Evolutionary conservation across 1,140 invertebrate species (phyloP).

Genomic region (Caenorhabditis brenneri): DNA sequence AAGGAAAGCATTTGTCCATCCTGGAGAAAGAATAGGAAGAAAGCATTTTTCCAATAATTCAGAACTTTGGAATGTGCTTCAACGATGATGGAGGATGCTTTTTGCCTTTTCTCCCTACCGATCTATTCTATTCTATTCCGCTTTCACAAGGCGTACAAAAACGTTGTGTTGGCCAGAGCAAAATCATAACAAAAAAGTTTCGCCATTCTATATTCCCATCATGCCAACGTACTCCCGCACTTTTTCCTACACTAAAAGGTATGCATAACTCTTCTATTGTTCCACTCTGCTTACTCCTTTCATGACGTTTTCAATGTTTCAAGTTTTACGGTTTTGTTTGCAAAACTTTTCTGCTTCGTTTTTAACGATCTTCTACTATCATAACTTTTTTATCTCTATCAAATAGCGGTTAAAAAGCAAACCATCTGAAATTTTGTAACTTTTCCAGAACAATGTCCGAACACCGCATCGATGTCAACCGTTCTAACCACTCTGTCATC

Average conservation of each 20-base stretch:
- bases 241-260: conserved; percentile 10
- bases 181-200: background rate
- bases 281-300: background rate
- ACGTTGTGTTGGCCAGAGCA: background rate
- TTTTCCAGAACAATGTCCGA: conserved; percentile 38
- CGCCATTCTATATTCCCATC: background rate
- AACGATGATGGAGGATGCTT: conserved; percentile 6
- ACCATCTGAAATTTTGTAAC: background rate
- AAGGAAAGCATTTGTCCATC: background rate
- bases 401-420: background rate
- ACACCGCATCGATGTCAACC: conserved; percentile 79
- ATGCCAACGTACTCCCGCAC: conserved; percentile 11
- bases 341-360: background rate
- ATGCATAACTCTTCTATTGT: background rate
- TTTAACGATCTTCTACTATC: background rate
- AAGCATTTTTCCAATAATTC: conserved; percentile 32
- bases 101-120: background rate
- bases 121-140: background rate
- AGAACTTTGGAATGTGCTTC: conserved; percentile 38
- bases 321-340: conserved; percentile 38
- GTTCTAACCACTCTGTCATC: conserved; percentile 90
- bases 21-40: background rate
- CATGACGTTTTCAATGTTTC: background rate
- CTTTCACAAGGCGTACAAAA: conserved; percentile 32
- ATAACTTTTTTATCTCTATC: conserved; percentile 14